Base-by-base conservation (phyloP, 2,888 invertebrate genomes). In the Diaphora mendica region DNA sequence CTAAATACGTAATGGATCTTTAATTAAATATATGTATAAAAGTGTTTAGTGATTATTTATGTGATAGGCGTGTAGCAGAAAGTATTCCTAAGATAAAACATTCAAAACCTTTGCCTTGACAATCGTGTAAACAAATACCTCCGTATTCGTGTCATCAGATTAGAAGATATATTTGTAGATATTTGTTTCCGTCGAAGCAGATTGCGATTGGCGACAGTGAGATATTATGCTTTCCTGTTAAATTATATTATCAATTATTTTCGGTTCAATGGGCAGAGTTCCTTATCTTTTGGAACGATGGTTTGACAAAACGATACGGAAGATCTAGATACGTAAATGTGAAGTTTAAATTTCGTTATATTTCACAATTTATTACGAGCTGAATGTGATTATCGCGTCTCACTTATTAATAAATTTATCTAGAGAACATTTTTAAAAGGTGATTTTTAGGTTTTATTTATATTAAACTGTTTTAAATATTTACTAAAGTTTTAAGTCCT, bases 201-300 rank as follows among this genome's bases (percentile, higher is more conserved):
- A 93, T 93, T 91, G 91, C 89, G 86, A 88, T 85, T 85, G 87
- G 82, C 82, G 92, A 92, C 93, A 88, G 87, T 88, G 93, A 93
- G 90, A 90, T 93, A 93, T 94, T 91, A 91, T 92, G 88, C 92
- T 89, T 92, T 90, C 90, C 89, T 90, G 90, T 92, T 92, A 93
- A 93, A 93, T 93, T 92, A 92, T 93, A 91, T 93, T 91, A 91
- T 90, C 91, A 91, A 93, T 93, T 92, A 91, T 88, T 89, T 89
- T 88, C 88, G 87, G 88, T 91, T 91, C 91, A 87, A 85, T 86
- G 89, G 87, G 81, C 87, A 85, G 77, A 73, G 82, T 86, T 89
- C 86, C 88, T 92, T 92, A 91, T 90, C 90, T 90, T 89, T 90
- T 87, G 84, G 87, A 79, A 80, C 84, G 83, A 86, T 86, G 82